Base-by-base conservation (phyloP, 2,888 invertebrate species). In the Oligia latruncula region DNA sequence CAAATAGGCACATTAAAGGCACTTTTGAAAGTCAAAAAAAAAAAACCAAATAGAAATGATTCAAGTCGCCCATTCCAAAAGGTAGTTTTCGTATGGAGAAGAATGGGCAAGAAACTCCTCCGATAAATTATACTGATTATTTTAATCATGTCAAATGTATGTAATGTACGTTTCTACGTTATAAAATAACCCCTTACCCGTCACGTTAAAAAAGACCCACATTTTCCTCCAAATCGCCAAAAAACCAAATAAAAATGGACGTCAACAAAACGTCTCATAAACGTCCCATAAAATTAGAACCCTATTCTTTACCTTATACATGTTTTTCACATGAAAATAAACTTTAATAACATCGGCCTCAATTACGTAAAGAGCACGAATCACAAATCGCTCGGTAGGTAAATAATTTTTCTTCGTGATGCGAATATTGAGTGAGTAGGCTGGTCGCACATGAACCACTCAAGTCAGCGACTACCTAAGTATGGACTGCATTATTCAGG, bases 341-440 rank as follows among this genome's bases (percentile, higher is more conserved):
- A 82, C 71, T 83, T 80, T 86, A 73, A 79, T 78, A 82, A 85
- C 79, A 77, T 78, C 74, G 78, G 85, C 83, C 86, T 88, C 88
- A 88, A 87, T 89, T 90, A 88, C 87, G 81, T 87, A 84, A 88
- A 88, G 83, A 88, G 81, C 81, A 83, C 77, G 82, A 87, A 83
- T 85, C 85, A 83, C 88, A 89, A 88, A 90, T 88, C 90, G 86
- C 77, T 82, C 60, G 73, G 85, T 89, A 87, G 77, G 88, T 90
- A 91, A 91, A 91, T 88, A 91, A 86, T 90, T 86, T 87, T 85
- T 75, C 82, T 84, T 87, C 90, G 89, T 89, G 91, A 78, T 58
- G 77, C 46, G 88, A 88, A 91, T 91, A 80, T 75, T 84, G 81
- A 89, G 73, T 73, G 52, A 40, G 55, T 70, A 85, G 86, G 86